These are phyloP conservation scores for Patella pellucida DNA, from an alignment of 2,888 invertebrate species.

Conservation along the genomic window DNA sequence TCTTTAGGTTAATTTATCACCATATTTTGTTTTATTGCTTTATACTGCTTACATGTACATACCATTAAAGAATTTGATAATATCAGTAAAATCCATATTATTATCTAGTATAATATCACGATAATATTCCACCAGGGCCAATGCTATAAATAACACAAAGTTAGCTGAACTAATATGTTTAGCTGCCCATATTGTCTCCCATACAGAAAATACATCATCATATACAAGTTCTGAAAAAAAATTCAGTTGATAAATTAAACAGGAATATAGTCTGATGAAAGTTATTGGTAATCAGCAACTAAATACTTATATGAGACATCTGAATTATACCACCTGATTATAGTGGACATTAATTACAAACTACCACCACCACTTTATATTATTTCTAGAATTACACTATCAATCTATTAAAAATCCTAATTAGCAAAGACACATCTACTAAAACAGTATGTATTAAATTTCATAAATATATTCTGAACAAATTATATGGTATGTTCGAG, in stretches of 20 bases:
- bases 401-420: no score
- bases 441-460: no score
- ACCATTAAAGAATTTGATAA: constrained; percentile 98
- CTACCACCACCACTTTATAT: no score
- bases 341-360: no score
- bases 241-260: background rate
- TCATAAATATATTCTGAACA: no score
- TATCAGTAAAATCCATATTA: constrained; percentile 97
- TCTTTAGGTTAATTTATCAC: background rate
- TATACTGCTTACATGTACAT: constrained; percentile 62
- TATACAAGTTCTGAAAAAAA: constrained; percentile 83
- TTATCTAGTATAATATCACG: constrained; percentile 94
- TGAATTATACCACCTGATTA: no score
- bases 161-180: constrained; percentile 86
- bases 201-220: constrained; percentile 91
- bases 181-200: constrained; percentile 98
- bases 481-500: no score
- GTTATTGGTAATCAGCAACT: background rate
- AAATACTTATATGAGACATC: no score
- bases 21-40: background rate
- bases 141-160: constrained; percentile 92
- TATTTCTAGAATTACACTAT: no score
- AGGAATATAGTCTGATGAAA: background rate
- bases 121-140: constrained; percentile 92
- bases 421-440: no score